These are phyloP conservation scores for Diplolepis rosae DNA, from an alignment of 2,888 invertebrate genomes.

Conservation along the genomic window DNA sequence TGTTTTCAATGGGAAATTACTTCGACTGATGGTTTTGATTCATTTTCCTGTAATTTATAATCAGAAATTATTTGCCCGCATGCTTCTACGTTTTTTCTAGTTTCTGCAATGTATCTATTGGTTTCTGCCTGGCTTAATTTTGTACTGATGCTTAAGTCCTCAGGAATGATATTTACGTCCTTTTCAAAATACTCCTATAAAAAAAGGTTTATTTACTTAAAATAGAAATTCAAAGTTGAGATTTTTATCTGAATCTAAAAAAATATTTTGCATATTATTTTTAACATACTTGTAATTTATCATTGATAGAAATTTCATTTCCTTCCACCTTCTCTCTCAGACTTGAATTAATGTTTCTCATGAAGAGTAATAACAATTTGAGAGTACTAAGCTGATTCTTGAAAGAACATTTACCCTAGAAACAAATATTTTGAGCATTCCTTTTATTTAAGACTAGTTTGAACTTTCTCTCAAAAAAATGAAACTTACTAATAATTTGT, in stretches of 20 bases:
- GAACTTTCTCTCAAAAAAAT: neutral
- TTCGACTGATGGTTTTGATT: neutral
- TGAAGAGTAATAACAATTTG: conserved; percentile 15
- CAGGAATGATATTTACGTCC: conserved; percentile 8
- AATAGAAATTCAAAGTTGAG: neutral
- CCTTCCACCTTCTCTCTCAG: neutral
- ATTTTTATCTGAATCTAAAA: neutral
- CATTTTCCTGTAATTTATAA: neutral
- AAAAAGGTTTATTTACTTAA: neutral
- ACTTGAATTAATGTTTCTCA: neutral
- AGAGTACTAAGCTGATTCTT: conserved; percentile 19
- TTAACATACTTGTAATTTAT: conserved; percentile 4
- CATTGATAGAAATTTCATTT: neutral
- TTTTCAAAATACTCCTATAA: conserved; percentile 12
- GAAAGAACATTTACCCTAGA: conserved; percentile 4
- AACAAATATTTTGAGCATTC: neutral
- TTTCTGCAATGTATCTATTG: conserved; percentile 5
- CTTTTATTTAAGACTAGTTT: neutral
- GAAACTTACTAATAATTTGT: conserved; percentile 15
- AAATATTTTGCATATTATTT: neutral
- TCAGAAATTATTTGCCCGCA: neutral
- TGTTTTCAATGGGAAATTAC: neutral
- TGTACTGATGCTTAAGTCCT: neutral
- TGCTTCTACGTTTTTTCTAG: neutral
- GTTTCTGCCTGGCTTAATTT: conserved; percentile 10